phyloP scores from a whole-genome alignment of 1,140 invertebrate species.

The Acromyrmex heyeri region DNA sequence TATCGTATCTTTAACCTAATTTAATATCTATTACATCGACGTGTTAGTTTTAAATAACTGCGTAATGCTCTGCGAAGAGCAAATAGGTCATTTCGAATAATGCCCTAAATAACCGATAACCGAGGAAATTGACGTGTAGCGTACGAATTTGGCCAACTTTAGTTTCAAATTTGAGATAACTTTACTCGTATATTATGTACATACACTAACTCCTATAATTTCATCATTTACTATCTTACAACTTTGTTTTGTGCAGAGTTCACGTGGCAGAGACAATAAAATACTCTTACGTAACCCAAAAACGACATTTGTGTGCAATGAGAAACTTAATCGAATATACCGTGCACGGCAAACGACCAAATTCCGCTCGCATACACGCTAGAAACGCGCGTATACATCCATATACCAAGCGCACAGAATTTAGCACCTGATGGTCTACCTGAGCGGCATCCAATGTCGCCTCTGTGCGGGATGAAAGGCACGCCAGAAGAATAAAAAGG shows the following conservation, averaged over 20 bases:
- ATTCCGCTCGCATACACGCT: neutral
- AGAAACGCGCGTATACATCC: neutral
- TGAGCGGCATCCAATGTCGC: slow-evolving; percentile 23
- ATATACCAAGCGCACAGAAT: neutral
- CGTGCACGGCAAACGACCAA: neutral
- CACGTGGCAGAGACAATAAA: neutral
- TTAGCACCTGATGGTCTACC: slow-evolving; percentile 42
- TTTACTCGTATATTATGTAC: slow-evolving; percentile 16
- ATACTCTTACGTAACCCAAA: neutral
- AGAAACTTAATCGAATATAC: neutral
- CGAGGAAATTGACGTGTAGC: slow-evolving; percentile 71
- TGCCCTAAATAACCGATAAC: slow-evolving; percentile 75
- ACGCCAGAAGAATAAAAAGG: slow-evolving; percentile 60
- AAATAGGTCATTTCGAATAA: slow-evolving; percentile 20
- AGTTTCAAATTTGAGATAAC: slow-evolving; percentile 44
- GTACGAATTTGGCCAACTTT: slow-evolving; percentile 50
- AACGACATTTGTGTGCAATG: slow-evolving; percentile 1
- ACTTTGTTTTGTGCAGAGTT: slow-evolving; percentile 4
- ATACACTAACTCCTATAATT: slow-evolving; percentile 42
- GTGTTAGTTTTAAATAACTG: neutral
- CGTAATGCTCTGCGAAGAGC: neutral
- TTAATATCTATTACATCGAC: neutral
- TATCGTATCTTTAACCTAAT: neutral
- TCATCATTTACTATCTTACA: slow-evolving; percentile 34
- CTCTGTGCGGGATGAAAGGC: slow-evolving; percentile 2